Conservation (phyloP, 2,888 invertebrate species). For the Nycteola revayana region DNA sequence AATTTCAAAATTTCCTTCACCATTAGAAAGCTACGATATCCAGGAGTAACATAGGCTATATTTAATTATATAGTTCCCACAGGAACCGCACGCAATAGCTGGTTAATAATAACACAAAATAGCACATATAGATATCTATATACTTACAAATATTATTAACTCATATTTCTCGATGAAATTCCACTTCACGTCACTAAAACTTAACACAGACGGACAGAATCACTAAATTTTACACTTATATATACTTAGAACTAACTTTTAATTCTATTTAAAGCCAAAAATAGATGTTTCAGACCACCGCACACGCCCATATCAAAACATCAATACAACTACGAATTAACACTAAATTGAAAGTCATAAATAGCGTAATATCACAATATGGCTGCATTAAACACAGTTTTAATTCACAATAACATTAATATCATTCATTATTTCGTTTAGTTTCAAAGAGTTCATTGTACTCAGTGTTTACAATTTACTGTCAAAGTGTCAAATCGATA, state of each 20-base stretch:
- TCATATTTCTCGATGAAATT: constrained; percentile 2
- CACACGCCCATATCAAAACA: constrained; percentile 46
- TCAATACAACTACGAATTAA: constrained; percentile 18
- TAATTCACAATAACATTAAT: constrained; percentile 46
- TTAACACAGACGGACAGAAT: constrained; percentile 14
- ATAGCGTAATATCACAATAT: constrained; percentile 5
- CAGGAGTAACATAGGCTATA: too few relatives aligned
- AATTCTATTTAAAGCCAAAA: constrained; percentile 21
- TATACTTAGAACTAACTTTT: constrained; percentile 17
- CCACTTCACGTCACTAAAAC: constrained; percentile 7
- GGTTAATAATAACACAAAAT: too few relatives aligned
- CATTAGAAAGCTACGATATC: too few relatives aligned
- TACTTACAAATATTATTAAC: constrained; percentile 12
- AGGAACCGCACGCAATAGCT: too few relatives aligned
- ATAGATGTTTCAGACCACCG: constrained; percentile 18
- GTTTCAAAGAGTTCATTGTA: constrained; percentile 62
- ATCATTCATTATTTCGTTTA: constrained; percentile 40
- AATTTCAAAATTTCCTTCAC: too few relatives aligned
- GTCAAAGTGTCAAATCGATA: constrained; percentile 40
- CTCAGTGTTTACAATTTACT: constrained; percentile 60
- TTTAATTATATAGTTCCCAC: too few relatives aligned
- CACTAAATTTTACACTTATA: constrained; percentile 22
- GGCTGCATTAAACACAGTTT: constrained; percentile 39
- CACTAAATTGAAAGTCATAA: constrained; percentile 5
- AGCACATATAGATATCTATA: too few relatives aligned